Conservation (phyloP, 2,888 invertebrate species). For the Achlya flavicornis region DNA sequence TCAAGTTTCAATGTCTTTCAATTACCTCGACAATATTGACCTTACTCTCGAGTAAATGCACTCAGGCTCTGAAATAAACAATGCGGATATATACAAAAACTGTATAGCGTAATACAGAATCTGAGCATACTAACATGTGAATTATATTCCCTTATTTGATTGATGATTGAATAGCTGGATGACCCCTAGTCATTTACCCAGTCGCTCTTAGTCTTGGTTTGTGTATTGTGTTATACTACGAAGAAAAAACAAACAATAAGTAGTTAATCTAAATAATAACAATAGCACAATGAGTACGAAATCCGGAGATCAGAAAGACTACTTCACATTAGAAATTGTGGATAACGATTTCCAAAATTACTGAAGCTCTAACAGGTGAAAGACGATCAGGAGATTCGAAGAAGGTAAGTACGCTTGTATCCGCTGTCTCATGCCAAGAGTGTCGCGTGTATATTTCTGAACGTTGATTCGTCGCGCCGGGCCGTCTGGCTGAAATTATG, state of each 20-base stretch:
- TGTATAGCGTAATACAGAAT: neutral
- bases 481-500: conserved; percentile 54
- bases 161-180: neutral
- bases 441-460: conserved; percentile 42
- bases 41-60: conserved; percentile 8
- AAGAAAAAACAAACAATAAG: neutral
- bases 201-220: neutral
- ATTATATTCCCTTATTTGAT: neutral
- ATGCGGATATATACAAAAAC: neutral
- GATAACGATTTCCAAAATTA: neutral
- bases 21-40: conserved; percentile 30
- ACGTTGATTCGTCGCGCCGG: conserved; percentile 44
- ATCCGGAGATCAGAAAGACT: neutral
- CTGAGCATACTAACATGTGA: neutral
- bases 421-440: conserved; percentile 46
- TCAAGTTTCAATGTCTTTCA: conserved; percentile 32
- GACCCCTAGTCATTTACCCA: no score
- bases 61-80: neutral
- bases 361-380: neutral
- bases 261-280: neutral
- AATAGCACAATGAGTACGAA: neutral
- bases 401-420: conserved; percentile 23
- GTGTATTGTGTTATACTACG: neutral
- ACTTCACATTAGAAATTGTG: no score
- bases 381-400: conserved; percentile 24